These are phyloP conservation scores for Squalus acanthias DNA, from an alignment of 2,797 vertebrate genomes.

Conservation along the genomic window DNA sequence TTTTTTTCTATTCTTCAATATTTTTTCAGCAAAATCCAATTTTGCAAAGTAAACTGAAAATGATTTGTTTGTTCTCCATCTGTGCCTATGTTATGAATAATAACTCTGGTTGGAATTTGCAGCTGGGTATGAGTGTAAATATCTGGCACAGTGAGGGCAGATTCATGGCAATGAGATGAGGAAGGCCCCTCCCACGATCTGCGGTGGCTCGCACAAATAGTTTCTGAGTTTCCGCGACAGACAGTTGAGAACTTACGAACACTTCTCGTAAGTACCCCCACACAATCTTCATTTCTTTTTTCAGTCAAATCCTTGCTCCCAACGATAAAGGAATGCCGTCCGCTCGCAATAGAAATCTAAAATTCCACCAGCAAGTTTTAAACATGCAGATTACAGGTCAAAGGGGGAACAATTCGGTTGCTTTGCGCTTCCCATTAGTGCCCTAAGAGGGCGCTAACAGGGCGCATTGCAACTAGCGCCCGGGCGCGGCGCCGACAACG, in stretches of 20 bases:
- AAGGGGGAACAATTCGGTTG: too few species aligned
- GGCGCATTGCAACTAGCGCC: too few species aligned
- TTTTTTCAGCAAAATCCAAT: background rate
- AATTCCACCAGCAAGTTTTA: background rate
- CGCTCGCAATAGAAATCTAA: background rate
- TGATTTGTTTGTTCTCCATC: background rate
- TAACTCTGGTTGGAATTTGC: background rate
- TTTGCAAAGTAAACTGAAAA: constrained; percentile 31
- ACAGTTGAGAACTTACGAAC: background rate
- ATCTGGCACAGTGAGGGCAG: background rate
- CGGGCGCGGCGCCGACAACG: too few species aligned
- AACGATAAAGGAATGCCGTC: background rate
- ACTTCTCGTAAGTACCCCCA: background rate
- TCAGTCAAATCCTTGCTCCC: background rate
- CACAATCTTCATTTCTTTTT: background rate
- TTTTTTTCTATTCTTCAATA: background rate
- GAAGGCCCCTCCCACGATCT: background rate
- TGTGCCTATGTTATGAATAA: constrained; percentile 1
- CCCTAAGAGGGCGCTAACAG: too few species aligned
- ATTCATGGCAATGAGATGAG: background rate
- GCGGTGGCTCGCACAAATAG: too few species aligned
- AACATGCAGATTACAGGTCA: background rate
- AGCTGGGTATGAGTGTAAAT: background rate
- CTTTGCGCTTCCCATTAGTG: too few species aligned
- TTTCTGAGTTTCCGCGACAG: background rate